Evolutionary conservation across 2,888 invertebrate species (phyloP).

Genomic region (Schizaphis graminum): DNA sequence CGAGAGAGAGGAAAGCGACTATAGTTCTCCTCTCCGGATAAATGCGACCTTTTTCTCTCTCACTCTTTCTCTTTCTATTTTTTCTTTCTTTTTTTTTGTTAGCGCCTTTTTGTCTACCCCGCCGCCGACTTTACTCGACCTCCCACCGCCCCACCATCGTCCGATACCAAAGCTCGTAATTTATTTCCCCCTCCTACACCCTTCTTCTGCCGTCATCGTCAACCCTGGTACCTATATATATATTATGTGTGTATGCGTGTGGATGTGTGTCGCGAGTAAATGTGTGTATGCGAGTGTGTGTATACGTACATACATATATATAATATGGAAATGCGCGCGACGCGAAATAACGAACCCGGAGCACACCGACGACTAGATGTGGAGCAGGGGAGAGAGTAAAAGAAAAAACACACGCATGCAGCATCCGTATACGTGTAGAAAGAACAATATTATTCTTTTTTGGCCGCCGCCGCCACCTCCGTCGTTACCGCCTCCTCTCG

Average conservation of each 20-base stretch:
- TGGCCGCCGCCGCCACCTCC: background rate
- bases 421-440: conserved; percentile 22
- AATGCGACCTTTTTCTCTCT: conserved; percentile 58
- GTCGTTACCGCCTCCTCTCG: conserved; percentile 57
- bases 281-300: background rate
- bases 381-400: background rate
- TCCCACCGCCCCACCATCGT: background rate
- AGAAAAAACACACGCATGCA: conserved; percentile 50
- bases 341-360: conserved; percentile 61
- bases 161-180: conserved; percentile 60
- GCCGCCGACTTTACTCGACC: conserved; percentile 4
- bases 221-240: background rate
- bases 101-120: conserved; percentile 60
- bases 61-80: background rate
- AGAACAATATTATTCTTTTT: conserved; percentile 65
- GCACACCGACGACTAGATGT: background rate
- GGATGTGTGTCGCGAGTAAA: background rate
- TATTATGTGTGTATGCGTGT: background rate
- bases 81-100: conserved; percentile 36
- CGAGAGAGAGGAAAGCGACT: background rate
- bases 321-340: conserved; percentile 63
- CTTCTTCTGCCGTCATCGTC: background rate
- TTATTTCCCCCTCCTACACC: conserved; percentile 39
- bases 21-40: conserved; percentile 47
- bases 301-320: background rate